phyloP scores from a whole-genome alignment of 2,113 vertebrate genomes.

The Rhinolophus sinicus region DNA sequence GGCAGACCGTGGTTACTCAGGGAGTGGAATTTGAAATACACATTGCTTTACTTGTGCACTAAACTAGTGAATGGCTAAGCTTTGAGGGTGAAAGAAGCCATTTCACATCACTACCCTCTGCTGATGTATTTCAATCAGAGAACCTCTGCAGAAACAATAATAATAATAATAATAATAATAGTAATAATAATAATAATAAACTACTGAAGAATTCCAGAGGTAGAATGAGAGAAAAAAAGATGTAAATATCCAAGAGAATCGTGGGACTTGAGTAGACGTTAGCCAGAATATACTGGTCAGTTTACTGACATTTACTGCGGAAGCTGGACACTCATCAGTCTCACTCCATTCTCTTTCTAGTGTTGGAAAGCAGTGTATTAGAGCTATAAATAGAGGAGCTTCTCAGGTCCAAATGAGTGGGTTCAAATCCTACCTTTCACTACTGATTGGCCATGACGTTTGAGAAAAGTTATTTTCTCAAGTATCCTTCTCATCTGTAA shows the following conservation, averaged over 20 bases:
- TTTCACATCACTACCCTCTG: slow-evolving; percentile 17
- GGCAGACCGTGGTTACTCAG: neutral
- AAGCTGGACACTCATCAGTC: neutral
- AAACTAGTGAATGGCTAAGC: neutral
- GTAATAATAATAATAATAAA: neutral
- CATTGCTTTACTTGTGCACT: slow-evolving; percentile 21
- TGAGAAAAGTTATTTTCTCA: slow-evolving; percentile 39
- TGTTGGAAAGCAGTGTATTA: neutral
- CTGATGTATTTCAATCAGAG: slow-evolving; percentile 45
- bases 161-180: neutral
- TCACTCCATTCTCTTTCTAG: neutral
- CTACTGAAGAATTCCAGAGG: neutral
- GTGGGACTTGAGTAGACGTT: neutral
- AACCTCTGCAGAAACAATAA: neutral
- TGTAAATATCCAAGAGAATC: neutral
- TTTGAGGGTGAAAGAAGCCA: neutral
- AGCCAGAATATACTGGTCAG: neutral
- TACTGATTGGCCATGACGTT: neutral
- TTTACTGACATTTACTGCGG: neutral
- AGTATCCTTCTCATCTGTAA: slow-evolving; percentile 31
- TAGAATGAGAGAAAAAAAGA: neutral
- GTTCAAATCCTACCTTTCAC: slow-evolving; percentile 4
- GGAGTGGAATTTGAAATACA: slow-evolving; percentile 48
- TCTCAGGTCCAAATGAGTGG: neutral
- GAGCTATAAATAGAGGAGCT: neutral